Conservation (phyloP, 2,888 invertebrate species). For the Diploptera punctata region DNA sequence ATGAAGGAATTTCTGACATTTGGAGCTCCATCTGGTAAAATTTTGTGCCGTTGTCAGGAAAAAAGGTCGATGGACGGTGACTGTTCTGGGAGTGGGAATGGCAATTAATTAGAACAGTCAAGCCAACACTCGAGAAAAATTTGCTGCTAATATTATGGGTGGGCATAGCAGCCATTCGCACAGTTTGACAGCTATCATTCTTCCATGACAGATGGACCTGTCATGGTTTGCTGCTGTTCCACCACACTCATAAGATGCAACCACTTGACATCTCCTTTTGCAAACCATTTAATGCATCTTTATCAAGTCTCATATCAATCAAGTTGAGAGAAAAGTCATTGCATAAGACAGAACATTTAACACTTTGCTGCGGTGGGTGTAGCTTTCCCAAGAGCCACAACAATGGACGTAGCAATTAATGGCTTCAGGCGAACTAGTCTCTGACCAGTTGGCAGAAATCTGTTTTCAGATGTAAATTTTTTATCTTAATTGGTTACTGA, state of each 20-base stretch:
- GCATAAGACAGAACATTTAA: background rate
- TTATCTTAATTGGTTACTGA: background rate
- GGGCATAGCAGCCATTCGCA: background rate
- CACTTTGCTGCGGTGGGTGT: background rate
- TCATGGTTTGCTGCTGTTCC: conserved; percentile 5
- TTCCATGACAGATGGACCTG: too few species aligned
- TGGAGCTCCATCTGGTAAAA: background rate
- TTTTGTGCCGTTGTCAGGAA: background rate
- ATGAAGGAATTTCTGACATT: conserved; percentile 13
- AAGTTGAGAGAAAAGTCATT: background rate
- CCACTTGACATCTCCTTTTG: background rate
- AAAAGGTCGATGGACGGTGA: conserved; percentile 5
- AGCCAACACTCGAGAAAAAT: background rate
- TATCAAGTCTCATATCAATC: background rate
- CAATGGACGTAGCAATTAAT: conserved; percentile 15
- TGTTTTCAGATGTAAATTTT: conserved; percentile 6
- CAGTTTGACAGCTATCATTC: background rate
- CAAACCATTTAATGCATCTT: background rate
- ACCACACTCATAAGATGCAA: background rate
- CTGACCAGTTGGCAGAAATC: conserved; percentile 3
- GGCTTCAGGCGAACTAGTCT: conserved; percentile 2
- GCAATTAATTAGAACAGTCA: background rate
- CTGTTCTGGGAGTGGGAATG: background rate
- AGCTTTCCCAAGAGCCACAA: conserved; percentile 14
- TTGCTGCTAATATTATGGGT: background rate